These are phyloP conservation scores for Azorinus chamasolen DNA, from an alignment of 2,888 invertebrate species.

Conservation along the genomic window DNA sequence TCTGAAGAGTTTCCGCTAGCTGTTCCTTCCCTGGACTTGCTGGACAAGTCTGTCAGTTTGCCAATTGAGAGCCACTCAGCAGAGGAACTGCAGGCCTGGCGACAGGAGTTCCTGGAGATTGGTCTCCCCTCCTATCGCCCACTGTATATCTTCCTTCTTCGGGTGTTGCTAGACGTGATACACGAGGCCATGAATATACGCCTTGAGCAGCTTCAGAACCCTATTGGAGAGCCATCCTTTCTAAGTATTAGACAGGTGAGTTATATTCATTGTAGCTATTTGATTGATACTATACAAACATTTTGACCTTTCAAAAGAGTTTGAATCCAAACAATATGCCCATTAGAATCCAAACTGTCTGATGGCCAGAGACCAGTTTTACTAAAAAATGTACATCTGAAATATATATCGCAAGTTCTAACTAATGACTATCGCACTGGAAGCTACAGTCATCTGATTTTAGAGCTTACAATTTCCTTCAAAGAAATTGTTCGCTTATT, in stretches of 20 bases:
- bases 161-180: slow-evolving; percentile 95
- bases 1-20: slow-evolving; percentile 62
- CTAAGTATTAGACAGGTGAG: slow-evolving; percentile 93
- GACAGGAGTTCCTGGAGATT: slow-evolving; percentile 91
- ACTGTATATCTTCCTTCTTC: slow-evolving; percentile 94
- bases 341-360: too few species aligned
- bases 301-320: too few species aligned
- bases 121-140: slow-evolving; percentile 94
- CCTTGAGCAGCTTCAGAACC: slow-evolving; percentile 88
- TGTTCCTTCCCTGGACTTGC: slow-evolving; percentile 69
- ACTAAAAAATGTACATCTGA: too few species aligned
- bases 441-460: too few species aligned
- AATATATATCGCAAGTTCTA: too few species aligned
- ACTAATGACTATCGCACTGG: too few species aligned
- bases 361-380: too few species aligned
- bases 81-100: slow-evolving; percentile 75
- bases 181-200: slow-evolving; percentile 96
- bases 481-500: too few species aligned
- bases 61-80: slow-evolving; percentile 63
- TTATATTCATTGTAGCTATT: too few species aligned
- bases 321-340: too few species aligned
- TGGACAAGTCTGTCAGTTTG: slow-evolving; percentile 43
- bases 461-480: too few species aligned
- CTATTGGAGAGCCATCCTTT: slow-evolving; percentile 91
- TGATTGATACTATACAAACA: too few species aligned